Evolutionary conservation across 2,888 invertebrate species (phyloP).

Genomic region (Phasia obesa): DNA sequence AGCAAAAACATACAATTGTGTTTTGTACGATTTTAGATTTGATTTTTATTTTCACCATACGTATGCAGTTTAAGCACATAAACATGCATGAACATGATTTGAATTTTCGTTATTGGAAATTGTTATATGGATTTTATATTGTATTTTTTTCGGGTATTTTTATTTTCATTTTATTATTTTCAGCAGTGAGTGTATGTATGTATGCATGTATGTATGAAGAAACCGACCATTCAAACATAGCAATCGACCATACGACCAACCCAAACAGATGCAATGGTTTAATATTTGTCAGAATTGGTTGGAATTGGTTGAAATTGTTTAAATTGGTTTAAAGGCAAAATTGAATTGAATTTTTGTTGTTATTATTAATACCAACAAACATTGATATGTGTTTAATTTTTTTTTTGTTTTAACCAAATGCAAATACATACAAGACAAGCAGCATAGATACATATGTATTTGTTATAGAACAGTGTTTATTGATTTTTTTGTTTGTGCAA

Average conservation of each 20-base stretch:
- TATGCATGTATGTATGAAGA: conserved; percentile 37
- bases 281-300: conserved; percentile 57
- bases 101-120: conserved; percentile 36
- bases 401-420: conserved; percentile 10
- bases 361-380: conserved; percentile 48
- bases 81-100: conserved; percentile 10
- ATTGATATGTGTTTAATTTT: conserved; percentile 12
- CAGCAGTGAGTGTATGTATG: conserved; percentile 30
- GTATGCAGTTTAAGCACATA: background rate
- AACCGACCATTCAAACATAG: conserved; percentile 38
- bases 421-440: too few species aligned
- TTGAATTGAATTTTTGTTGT: conserved; percentile 66
- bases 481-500: conserved; percentile 34
- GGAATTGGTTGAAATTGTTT: conserved; percentile 65
- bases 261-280: conserved; percentile 56
- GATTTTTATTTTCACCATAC: conserved; percentile 42
- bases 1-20: background rate
- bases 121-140: conserved; percentile 53
- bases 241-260: conserved; percentile 55
- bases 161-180: conserved; percentile 47
- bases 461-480: conserved; percentile 53
- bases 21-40: conserved; percentile 54
- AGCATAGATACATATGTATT: conserved; percentile 32
- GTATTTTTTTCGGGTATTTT: conserved; percentile 50
- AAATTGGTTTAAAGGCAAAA: conserved; percentile 67